These are phyloP conservation scores for Dendrocincla fuliginosa DNA, from an alignment of 2,797 vertebrate species.

Conservation along the genomic window DNA sequence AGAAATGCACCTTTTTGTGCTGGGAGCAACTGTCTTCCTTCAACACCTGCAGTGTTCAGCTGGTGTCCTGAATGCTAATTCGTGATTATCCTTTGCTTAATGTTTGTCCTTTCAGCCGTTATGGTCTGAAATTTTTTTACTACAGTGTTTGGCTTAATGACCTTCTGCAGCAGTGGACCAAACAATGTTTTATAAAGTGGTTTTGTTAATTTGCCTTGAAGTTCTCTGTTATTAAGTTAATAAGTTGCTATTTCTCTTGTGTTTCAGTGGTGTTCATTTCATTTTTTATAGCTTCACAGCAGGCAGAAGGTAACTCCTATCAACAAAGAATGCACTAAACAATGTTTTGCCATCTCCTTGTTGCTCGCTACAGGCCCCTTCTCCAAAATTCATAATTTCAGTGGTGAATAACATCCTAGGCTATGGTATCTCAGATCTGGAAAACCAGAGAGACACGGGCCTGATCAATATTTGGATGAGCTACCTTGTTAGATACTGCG, in stretches of 20 bases:
- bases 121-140: background rate
- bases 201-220: slow-evolving; percentile 8
- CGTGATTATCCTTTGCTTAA: background rate
- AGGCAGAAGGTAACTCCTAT: background rate
- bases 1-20: background rate
- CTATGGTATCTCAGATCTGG: background rate
- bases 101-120: background rate
- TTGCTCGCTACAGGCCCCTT: background rate
- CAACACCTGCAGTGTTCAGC: background rate
- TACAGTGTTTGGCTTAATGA: background rate
- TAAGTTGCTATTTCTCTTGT: background rate
- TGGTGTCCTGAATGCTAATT: slow-evolving; percentile 21
- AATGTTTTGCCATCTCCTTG: background rate
- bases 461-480: slow-evolving; percentile 52
- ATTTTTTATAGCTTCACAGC: background rate
- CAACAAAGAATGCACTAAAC: background rate
- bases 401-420: background rate
- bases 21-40: background rate
- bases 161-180: background rate
- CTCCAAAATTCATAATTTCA: background rate
- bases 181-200: background rate
- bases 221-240: background rate
- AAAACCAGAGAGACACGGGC: background rate
- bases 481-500: slow-evolving; percentile 17
- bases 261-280: background rate